Percentiles rank a stretch among this genome's conserved stretches.
phyloP scores from a whole-genome alignment of 1,140 invertebrate genomes.

The Muscidifurax raptorellus region DNA sequence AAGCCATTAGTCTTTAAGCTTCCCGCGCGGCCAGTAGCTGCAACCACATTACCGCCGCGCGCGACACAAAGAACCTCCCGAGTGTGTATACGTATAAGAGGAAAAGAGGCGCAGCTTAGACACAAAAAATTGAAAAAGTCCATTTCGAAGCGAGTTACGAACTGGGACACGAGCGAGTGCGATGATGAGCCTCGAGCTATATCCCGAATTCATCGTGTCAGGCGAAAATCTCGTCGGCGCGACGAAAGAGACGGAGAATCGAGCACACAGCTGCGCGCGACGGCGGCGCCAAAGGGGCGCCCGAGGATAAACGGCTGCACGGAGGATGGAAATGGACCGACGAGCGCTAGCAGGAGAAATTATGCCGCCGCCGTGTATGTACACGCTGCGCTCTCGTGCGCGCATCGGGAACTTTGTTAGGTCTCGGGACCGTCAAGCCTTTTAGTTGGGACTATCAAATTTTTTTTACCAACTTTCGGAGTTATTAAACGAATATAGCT shows the following conservation, averaged over 20 bases:
- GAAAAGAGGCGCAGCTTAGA: background rate
- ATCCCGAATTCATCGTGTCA: constrained; percentile 10
- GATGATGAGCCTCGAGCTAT: constrained; percentile 3
- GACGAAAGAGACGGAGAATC: constrained; percentile 28
- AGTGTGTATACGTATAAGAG: background rate
- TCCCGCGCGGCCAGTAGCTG: background rate
- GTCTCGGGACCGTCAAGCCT: background rate
- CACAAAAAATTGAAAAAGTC: constrained; percentile 27
- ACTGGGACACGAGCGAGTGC: background rate
- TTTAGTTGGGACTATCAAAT: constrained; percentile 16
- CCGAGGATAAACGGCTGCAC: constrained; percentile 25
- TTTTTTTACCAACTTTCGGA: background rate
- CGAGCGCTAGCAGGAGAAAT: constrained; percentile 17
- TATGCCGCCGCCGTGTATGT: constrained; percentile 5
- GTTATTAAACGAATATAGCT: background rate
- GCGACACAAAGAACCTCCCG: background rate
- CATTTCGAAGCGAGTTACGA: constrained; percentile 13
- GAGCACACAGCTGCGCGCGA: background rate
- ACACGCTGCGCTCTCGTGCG: background rate
- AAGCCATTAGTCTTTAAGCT: constrained; percentile 18
- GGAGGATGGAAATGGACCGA: constrained; percentile 35
- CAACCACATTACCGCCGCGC: background rate
- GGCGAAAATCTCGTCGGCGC: constrained; percentile 11
- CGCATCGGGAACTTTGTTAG: background rate
- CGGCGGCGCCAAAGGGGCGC: constrained; percentile 32